Evolutionary conservation across 2,113 vertebrate species (phyloP), one percentile per base, ranked within the genome.

Genomic region (Porphyrio hochstetteri): DNA sequence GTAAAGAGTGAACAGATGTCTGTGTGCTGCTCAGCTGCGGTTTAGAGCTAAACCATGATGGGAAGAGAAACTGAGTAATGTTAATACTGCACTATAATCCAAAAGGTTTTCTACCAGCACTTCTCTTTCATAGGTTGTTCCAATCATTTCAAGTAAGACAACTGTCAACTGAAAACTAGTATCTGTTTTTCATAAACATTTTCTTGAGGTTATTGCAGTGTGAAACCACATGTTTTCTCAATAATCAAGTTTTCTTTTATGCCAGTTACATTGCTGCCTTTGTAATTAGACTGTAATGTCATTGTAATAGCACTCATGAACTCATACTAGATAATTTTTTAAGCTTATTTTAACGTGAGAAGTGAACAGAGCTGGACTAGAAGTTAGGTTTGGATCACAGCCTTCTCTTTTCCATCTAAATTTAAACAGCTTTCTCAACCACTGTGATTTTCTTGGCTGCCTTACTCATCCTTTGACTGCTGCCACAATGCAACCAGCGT

Each of bases 201-300:
- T 92, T 75, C 24, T 38, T 93, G 84, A 60, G 38, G 16, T 82
- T 91, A 55, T 14, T 72, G 53, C 33, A 57, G 74, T 87, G 81
- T 91, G 70, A 92, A 92, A 72, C 65, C 69, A 83, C n/a, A 63
- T 67, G 33, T 89, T 92, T 92, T 86, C 71, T 61, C 74, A 76
- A 61, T 69, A 92, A 77, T 69, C 59, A 77, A 59, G 31, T 80
- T 95, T 92, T 67, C 48, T 71, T 88, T 88, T 27, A 23, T 42
- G 38, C 42, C 24, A 36, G 10, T 93, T 91, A 24, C 9, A n/a
- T 28, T 78, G 27, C 20, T 82, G 77, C 69, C 74, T 95, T 84
- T 87, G 27, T 72, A 84, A 25, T n/a, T 60, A 36, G 83, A 33
- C 35, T 87, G 36, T 93, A 81, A 64, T 95, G 89, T 65, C 10